Evolutionary conservation across 2,797 vertebrate species (phyloP), one percentile per base, ranked within the genome.

Genomic region (Sebastes itinus): DNA sequence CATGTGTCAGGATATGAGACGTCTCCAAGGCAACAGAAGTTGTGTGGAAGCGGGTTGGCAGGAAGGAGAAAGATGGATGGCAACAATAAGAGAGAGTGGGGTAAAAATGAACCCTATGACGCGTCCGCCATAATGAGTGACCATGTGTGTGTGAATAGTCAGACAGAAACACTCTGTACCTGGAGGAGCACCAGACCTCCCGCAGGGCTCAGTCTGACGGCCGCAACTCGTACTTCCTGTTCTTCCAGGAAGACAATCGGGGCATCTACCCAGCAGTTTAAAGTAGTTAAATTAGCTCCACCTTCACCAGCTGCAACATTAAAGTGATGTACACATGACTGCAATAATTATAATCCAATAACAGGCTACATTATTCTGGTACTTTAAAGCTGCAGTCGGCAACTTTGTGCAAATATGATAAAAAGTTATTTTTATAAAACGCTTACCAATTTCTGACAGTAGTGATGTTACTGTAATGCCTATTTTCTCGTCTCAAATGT

Each of bases 11-110:
- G 72, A 78, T 81, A 86, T 85, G 79, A 82, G 84, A 88, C 56
- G 90, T 95, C 91, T 87, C 94, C 93, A 93, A 89, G 92, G 93
- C 88, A 82, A 94, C 93, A 86, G 75, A 88, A 89, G 81, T 84
- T 90, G 79, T 74, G 58, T 38, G 56, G 72, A 81, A 72, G 74
- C 1, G 4, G 73, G 71, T 77, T 80, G 78, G 35, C 76, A 77
- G 82, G 75, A 56, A 9, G 55, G n/a, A 83, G 65, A 81, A 83
- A 73, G 85, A 90, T 77, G 81, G 85, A 91, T 87, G 63, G 49
- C 68, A 89, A 91, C 88, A 92, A 91, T 87, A 70, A 81, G 72
- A 69, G 28, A 71, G 75, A 85, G 65, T 46, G 75, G 87, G 85
- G 74, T 86, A 86, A 87, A 88, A 89, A 91, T 81, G 75, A 67